Evolutionary conservation across 2,797 vertebrate genomes (phyloP), one percentile per base, ranked within the genome.

Genomic region (Anguilla megastoma): DNA sequence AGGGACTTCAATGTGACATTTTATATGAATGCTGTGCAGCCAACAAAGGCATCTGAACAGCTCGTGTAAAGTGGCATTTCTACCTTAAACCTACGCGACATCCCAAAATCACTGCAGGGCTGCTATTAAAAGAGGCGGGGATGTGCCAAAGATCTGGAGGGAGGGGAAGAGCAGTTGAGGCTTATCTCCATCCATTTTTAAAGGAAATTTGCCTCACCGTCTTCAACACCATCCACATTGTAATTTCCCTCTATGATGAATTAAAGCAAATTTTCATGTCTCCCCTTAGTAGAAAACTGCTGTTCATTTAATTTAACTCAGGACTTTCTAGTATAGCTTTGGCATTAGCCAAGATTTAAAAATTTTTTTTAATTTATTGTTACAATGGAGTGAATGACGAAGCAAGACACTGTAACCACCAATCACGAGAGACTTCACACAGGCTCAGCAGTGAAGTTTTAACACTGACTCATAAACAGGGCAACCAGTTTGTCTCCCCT

Each of bases 161-260:
- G 80, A 84, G 66, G 36, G 41, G 66, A 45, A 58, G 27, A 60
- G 52, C 2, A 69, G 36, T 76, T 18, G 36, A 41, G n/a, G 48
- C 71, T 76, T 50, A 7, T 76, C 48, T 79, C 79, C 41, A 36
- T 52, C 45, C 48, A 60, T 85, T 56, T 24, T 85, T 7, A 79
- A 76, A 56, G 50, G 2, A 18, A 88, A 74, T 88, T 84, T 76
- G 30, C 56, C 66, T 84, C 36, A 84, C 27, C 80, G 45, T 85
- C 87, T 58, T 85, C 87, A 84, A 87, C 41, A 52, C 87, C n/a
- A 18, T 3, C 58, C 30, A 36, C 63, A 50, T 82, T 82, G 33
- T n/a, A 24, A 48, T n/a, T 82, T 50, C 18, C 21, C n/a, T 76
- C 41, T 48, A 82, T 24, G 45, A 21, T 50, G 21, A 82, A 82